Conservation (phyloP, 2,888 invertebrate species). For the Dione vanillae region DNA sequence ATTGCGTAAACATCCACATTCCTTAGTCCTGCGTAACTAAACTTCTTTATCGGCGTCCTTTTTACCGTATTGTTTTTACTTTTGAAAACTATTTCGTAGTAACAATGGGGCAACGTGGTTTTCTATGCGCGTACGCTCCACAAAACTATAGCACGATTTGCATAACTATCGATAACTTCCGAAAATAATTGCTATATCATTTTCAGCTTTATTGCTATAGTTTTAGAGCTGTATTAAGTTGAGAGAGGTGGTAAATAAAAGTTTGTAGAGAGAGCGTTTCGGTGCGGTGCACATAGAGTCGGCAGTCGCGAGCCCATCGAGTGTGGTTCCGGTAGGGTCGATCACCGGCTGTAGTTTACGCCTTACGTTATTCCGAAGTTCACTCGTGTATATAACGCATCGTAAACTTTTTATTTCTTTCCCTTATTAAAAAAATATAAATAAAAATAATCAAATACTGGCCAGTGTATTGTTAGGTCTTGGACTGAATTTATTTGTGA, state of each 20-base stretch:
- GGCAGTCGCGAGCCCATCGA: constrained; percentile 80
- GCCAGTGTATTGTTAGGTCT: constrained; percentile 24
- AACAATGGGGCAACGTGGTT: constrained; percentile 71
- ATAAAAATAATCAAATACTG: background rate
- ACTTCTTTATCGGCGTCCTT: constrained; percentile 61
- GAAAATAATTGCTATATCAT: constrained; percentile 43
- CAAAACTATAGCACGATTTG: constrained; percentile 73
- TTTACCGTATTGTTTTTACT: constrained; percentile 64
- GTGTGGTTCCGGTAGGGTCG: constrained; percentile 85
- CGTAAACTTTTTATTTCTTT: constrained; percentile 1
- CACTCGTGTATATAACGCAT: constrained; percentile 59
- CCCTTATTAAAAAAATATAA: background rate
- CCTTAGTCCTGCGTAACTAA: constrained; percentile 62
- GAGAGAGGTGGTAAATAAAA: constrained; percentile 49
- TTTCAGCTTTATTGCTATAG: constrained; percentile 47
- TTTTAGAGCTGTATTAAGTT: constrained; percentile 31
- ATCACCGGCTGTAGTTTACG: constrained; percentile 73
- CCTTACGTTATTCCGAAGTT: constrained; percentile 58
- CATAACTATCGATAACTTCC: constrained; percentile 44
- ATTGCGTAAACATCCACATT: constrained; percentile 54
- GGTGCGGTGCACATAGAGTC: constrained; percentile 80
- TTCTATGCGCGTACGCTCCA: constrained; percentile 78
- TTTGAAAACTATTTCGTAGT: constrained; percentile 63
- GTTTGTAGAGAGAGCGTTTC: constrained; percentile 69
- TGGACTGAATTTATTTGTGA: constrained; percentile 38